Evolutionary conservation across 2,888 invertebrate genomes (phyloP).

Genomic region (Pimpla rufipes): DNA sequence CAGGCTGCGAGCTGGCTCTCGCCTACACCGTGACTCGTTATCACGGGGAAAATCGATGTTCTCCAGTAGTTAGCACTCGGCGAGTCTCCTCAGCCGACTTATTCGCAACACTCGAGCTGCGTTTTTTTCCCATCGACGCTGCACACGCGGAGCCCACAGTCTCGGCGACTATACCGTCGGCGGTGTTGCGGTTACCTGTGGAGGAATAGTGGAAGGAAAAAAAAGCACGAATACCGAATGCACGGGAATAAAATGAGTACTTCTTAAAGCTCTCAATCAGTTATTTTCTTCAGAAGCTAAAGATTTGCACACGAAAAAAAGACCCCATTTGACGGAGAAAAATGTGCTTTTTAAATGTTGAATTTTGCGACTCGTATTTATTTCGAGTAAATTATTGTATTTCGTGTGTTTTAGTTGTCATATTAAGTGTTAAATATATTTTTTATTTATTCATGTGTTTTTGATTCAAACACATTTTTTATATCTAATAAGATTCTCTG

Average conservation of each 20-base stretch:
- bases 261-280: neutral
- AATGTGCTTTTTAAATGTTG: too few relatives aligned
- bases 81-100: constrained; percentile 13
- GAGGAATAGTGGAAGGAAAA: neutral
- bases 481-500: too few relatives aligned
- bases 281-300: too few relatives aligned
- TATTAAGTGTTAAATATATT: too few relatives aligned
- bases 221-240: neutral
- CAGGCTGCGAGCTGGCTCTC: constrained; percentile 3
- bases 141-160: neutral
- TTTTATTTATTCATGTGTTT: too few relatives aligned
- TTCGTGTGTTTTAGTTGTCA: too few relatives aligned
- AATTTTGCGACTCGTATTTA: too few relatives aligned
- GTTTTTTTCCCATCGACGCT: constrained; percentile 26
- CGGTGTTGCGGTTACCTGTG: neutral
- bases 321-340: too few relatives aligned
- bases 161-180: neutral
- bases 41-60: constrained; percentile 62
- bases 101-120: constrained; percentile 33
- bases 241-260: neutral
- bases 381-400: too few relatives aligned
- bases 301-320: too few relatives aligned
- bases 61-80: constrained; percentile 54
- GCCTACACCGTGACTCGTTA: constrained; percentile 35
- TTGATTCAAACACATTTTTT: too few relatives aligned